Evolutionary conservation across 2,888 invertebrate genomes (phyloP), one percentile per base, ranked within the genome.

Genomic region (Idaea aversata): DNA sequence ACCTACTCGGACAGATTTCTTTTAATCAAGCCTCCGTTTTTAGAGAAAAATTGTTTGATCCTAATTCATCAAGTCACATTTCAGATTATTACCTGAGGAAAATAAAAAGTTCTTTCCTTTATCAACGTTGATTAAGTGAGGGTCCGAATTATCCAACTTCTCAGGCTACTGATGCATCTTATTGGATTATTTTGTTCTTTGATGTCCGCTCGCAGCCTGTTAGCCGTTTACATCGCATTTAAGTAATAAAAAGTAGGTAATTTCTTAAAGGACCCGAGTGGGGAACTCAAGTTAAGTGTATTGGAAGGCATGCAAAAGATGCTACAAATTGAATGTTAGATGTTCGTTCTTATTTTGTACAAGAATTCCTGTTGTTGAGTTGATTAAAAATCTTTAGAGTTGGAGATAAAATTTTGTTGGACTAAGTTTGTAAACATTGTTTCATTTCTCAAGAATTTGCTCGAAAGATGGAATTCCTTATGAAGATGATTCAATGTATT

Each of bases 161-260:
- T 79, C 84, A 81, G 80, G 82, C 79, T 81, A 80, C 84, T 83
- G 84, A 86, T 84, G 87, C 82, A 86, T 85, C 84, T 91, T 91
- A 91, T 91, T 91, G 88, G 90, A 91, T 90, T 90, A 90, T 83
- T 80, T 78, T 69, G 65, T 68, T 77, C 90, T 91, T 91, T 91
- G 91, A 91, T 87, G 90, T 90, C 86, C 76, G 81, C 76, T 74
- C 78, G 76, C 73, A 75, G 84, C 78, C 80, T 75, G 79, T 78
- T 76, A 80, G 79, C 80, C 81, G 85, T 84, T 87, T 81, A 83
- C 82, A 81, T 75, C 82, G 83, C 82, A 84, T 86, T 87, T 83
- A 84, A 85, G 82, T 84, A 81, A 89, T 87, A 90, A 90, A 88
- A 89, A 85, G 85, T 83, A 80, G 81, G 86, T 87, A 88, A 88